Conservation (phyloP, 2,888 invertebrate species). For the Eristalis pertinax region DNA sequence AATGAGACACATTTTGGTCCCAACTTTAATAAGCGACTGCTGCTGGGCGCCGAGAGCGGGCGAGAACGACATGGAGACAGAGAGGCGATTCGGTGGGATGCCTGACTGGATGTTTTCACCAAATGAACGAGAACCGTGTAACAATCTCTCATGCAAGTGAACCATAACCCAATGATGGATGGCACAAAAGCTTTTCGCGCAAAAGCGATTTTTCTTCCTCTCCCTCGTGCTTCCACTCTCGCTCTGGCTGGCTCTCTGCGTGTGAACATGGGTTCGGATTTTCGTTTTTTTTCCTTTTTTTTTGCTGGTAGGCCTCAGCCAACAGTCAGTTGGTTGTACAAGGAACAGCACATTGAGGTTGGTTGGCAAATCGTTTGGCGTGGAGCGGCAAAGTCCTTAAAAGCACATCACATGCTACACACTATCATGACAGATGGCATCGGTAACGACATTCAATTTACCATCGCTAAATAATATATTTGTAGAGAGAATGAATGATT, state of each 20-base stretch:
- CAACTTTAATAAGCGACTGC: constrained; percentile 34
- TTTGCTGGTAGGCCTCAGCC: neutral
- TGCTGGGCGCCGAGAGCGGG: neutral
- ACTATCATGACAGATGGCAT: constrained; percentile 73
- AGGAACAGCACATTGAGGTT: constrained; percentile 49
- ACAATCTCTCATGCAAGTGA: constrained; percentile 44
- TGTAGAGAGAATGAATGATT: constrained; percentile 67
- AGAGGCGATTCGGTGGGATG: neutral
- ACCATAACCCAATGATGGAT: constrained; percentile 66
- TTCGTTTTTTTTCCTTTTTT: neutral
- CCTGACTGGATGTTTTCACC: constrained; percentile 37
- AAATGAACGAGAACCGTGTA: constrained; percentile 15
- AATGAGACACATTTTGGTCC: constrained; percentile 29
- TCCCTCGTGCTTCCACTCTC: neutral
- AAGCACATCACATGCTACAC: constrained; percentile 67
- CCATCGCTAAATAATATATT: constrained; percentile 71
- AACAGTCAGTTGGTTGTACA: constrained; percentile 10
- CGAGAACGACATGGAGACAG: neutral
- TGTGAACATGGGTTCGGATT: neutral
- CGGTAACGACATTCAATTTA: constrained; percentile 72
- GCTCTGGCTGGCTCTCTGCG: constrained; percentile 1
- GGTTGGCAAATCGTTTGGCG: constrained; percentile 44
- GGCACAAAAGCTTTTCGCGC: constrained; percentile 63
- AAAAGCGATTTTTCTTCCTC: constrained; percentile 59
- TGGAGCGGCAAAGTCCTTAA: constrained; percentile 50